These are phyloP conservation scores for Zoroaster sp. DNA, from an alignment of 53 echinoderm and acorn worm species.

Conservation along the genomic window DNA sequence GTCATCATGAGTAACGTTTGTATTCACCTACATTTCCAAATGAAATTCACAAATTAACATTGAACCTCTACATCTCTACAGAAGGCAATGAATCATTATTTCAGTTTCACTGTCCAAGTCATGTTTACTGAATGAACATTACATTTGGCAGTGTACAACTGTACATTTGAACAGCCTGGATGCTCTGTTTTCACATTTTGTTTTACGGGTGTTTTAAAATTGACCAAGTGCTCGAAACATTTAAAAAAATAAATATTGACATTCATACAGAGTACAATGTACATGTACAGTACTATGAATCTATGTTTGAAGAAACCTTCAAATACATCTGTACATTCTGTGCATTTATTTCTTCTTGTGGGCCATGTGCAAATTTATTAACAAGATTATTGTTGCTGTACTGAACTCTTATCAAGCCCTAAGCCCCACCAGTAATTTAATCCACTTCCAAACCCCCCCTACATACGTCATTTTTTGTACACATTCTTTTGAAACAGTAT, in stretches of 20 bases:
- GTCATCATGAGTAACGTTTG: too few relatives aligned
- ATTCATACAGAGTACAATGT: too few relatives aligned
- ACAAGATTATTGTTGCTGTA: constrained; percentile 25
- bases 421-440: not conserved
- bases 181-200: not conserved
- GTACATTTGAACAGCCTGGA: too few relatives aligned
- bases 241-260: not conserved
- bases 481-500: not conserved
- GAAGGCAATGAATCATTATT: too few relatives aligned
- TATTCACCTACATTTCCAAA: too few relatives aligned
- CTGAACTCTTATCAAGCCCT: not conserved
- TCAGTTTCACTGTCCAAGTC: too few relatives aligned
- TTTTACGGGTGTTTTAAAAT: not conserved
- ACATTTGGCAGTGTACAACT: too few relatives aligned
- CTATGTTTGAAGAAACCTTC: not conserved
- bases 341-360: not conserved
- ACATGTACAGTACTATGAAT: too few relatives aligned
- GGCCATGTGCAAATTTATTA: constrained; percentile 32
- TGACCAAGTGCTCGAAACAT: not conserved
- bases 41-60: too few relatives aligned
- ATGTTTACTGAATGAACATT: too few relatives aligned
- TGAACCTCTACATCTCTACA: too few relatives aligned
- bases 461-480: not conserved
- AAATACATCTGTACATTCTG: not conserved
- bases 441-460: not conserved